Base-by-base conservation (phyloP, 2,888 invertebrate species). In the Candidula unifasciata region DNA sequence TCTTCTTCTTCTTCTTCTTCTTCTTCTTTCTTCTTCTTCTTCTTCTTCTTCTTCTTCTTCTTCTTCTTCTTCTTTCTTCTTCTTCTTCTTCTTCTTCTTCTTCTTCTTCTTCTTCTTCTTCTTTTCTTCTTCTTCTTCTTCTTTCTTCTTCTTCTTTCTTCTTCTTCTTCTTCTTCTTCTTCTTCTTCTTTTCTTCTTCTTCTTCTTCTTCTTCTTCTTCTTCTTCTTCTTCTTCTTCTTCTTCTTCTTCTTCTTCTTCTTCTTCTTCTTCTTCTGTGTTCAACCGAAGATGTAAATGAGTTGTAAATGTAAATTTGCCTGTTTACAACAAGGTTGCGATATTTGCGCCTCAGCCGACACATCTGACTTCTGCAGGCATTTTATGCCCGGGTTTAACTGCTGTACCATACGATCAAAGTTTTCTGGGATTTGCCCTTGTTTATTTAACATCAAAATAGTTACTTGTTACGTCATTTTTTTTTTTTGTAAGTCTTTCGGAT, bases 121-220 rank as follows among this genome's bases (percentile, higher is more conserved):
- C 71, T 69, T 69, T 27, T 60, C 33, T 33, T 64, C 33, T 64
- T 78, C 33, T 33, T 60, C 60, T 64, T 78, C 33, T 21, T 60
- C 33, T n/a, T 71, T 71, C 71, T 71, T 71, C 71, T 71, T 71
- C 71, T 71, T 71, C 71, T 71, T 71, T 30, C 27, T 71, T 30
- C 27, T 71, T 30, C 27, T 71, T 30, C 27, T 71, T 30, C 27
- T 71, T 30, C 27, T 71, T 30, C 33, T 64, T 21, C 33, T 64
- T 64, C 60, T 60, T 33, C 33, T 79, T n/a, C 27, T 71, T 30
- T 69, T 71, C 71, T 71, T 71, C 71, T 71, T 71, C 71, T 71
- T 71, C 71, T 71, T 71, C 71, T 71, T 71, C 71, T 71, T 71
- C 71, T 71, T 71, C 71, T 71, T 71, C 71, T 71, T 71, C 71